Base-by-base conservation (phyloP, 53 echinoderm and acorn worm species). In the Apostichopus leukothele region DNA sequence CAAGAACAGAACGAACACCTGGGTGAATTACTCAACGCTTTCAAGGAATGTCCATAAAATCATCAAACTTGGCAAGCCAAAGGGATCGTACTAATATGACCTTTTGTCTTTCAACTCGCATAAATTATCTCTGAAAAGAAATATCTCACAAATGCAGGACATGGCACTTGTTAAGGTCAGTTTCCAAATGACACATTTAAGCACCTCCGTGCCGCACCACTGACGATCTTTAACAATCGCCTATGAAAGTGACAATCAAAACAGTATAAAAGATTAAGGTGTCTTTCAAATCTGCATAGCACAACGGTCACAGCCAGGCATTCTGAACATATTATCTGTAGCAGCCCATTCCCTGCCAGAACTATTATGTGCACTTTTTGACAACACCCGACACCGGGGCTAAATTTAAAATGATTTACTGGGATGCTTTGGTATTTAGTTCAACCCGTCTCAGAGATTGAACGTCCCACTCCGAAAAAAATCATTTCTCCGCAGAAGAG, bases 341-440 rank as follows among this genome's bases (percentile, higher is more conserved):
- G 19, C 50, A 51, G 51, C 39, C 39, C 3, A 3, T 54, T 52
- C 79, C 51, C n/a, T 79, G 79, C 39, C 39, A 39, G 53, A 79
- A 52, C 53, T 54, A 57, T 81, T 59, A 54, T 57, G 55, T 54
- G 81, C 53, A 79, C 18, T 79, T 71, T 57, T 71, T 71, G 71
- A 71, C 71, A 71, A 59, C 81, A 81, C 60, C 81, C 55, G 81
- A 57, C 81, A 81, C 81, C 16, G 81, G 39, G 0, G 81, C 59
- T 81, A 81, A 57, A 81, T 81, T 81, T 79, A 79, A 71, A 79
- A 79, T 79, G 79, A 79, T 79, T 79, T 59, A 81, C 25, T 81
- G 18, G 50, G 20, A 22, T 59, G 81, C 60, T 22, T 81, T 54
- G 81, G 81, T 55, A 81, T 81, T 81, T 81, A 25, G 54, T 81